Evolutionary conservation across 2,797 vertebrate species (phyloP), one percentile per base, ranked within the genome.

Genomic region (Anas bernieri): DNA sequence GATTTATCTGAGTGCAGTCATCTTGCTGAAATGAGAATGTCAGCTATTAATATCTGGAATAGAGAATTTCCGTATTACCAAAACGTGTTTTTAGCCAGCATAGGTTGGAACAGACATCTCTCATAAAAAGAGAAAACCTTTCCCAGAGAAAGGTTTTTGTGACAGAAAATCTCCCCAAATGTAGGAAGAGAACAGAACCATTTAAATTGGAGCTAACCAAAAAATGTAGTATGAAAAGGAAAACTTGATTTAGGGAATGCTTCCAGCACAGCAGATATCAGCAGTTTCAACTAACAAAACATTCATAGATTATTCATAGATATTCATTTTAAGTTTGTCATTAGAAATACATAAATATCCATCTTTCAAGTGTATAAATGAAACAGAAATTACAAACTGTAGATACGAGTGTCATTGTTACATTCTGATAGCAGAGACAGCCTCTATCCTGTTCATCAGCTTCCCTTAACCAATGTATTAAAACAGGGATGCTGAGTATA

Each of bases 131-230:
- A 52, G 25, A 52, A 52, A 52, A 52, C 50, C 14, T 21, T 35
- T 90, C 25, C 55, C 26, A 33, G 7, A 31, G 48, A 94, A 54
- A 46, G 23, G 41, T 88, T 43, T 83, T 96, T 46, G n/a, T 82
- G 61, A 90, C 67, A 94, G 77, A 86, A 94, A 93, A 54, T 82
- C 59, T 92, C 39, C 12, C 11, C 88, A 61, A 63, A 95, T 80
- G 14, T 17, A 35, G 52, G 55, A 83, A 84, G 22, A n/a, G 73
- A 68, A 87, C 20, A 78, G 11, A 62, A 90, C 26, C 30, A n/a
- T 56, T 67, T 86, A 0, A 70, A 93, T 92, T 92, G 94, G 80
- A 94, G 37, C 20, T 91, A 94, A 77, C 22, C 23, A 54, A 84
- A 43, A 39, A 80, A 30, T 14, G 43, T 8, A 79, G 46, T 46